Conservation (phyloP, 2,797 vertebrate genomes). For the Coccyzus lansbergi region DNA sequence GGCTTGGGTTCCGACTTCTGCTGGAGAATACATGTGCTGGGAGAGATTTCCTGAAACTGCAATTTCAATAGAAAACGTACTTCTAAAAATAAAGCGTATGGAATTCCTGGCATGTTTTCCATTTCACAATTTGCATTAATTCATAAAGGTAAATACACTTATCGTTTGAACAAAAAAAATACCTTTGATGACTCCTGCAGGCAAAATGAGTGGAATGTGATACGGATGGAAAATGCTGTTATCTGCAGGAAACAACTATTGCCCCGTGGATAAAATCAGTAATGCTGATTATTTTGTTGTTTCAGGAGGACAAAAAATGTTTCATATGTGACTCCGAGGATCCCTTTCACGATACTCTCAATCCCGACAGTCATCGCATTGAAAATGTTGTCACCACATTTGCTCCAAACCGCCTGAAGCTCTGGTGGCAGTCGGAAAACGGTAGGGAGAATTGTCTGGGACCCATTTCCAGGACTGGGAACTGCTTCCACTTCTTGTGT, state of each 20-base stretch:
- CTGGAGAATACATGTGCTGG: neutral
- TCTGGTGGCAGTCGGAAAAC: conserved; percentile 99
- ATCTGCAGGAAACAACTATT: conserved; percentile 64
- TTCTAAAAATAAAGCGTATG: conserved; percentile 55
- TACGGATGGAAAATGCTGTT: conserved; percentile 37
- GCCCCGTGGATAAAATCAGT: conserved; percentile 34
- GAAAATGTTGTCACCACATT: conserved; percentile 96
- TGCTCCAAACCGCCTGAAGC: conserved; percentile 91
- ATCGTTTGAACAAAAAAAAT: conserved; percentile 4
- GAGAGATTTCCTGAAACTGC: conserved; percentile 34
- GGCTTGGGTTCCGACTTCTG: conserved; percentile 5
- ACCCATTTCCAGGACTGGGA: conserved; percentile 4
- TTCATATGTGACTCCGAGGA: conserved; percentile 89
- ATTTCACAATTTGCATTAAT: conserved; percentile 43
- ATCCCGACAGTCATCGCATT: conserved; percentile 87
- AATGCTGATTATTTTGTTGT: conserved; percentile 49
- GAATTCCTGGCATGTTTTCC: conserved; percentile 65
- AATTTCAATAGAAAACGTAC: conserved; percentile 32
- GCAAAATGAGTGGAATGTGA: conserved; percentile 56
- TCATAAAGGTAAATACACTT: conserved; percentile 52
- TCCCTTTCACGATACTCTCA: conserved; percentile 78
- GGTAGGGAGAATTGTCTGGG: conserved; percentile 79
- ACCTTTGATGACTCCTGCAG: conserved; percentile 26
- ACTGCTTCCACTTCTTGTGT: conserved; percentile 55
- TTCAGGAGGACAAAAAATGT: conserved; percentile 98